Base-by-base conservation (phyloP, 1,140 invertebrate genomes). In the Eupeodes corollae region DNA sequence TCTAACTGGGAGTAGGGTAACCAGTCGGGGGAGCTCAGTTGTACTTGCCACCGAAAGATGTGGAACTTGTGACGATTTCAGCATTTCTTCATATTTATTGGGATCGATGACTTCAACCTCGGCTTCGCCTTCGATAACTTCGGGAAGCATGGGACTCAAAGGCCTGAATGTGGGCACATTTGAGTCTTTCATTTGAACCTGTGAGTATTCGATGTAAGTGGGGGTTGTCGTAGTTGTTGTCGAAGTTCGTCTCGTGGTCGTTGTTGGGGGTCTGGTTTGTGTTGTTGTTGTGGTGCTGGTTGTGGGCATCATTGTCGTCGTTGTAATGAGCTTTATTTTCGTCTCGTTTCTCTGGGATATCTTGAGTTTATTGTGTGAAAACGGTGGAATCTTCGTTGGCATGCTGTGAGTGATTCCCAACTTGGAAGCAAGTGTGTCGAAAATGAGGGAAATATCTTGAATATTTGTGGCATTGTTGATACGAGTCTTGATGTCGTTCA, bases 381-480 rank as follows among this genome's bases (percentile, higher is more conserved):
- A 68, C 10, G 66, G 66, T 10, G 66, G 66, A 16, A 60, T 55
- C 39, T 67, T 68, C 6, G 55, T 62, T 6, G 55, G 52, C 0
- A 56, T 54, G 42, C 55, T 63, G 6, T 65, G 58, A 1, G 57
- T 61, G 5, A 68, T 68, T n/a, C 63, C 63, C 52, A 68, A 45
- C 42, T 68, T 68, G 11, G 66, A 66, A 44, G 65, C 63, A 0
- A 68, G 47, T 0, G 65, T 68, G 42, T 68, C 66, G 39, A 68
- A 68, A 34, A 68, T 68, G 1, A 68, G 43, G 6, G 65, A 66
- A 12, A 68, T 67, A 15, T 68, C 62, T 48, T 68, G 59, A 19
- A 68, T 67, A 44, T 68, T 66, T 38, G 53, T 63, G 30, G 64
- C 62, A 53, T 68, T 67, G 37, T 67, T 65, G n/a, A 65, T 67